Evolutionary conservation across 2,888 invertebrate genomes (phyloP).

Genomic region (Smittia aterrima): DNA sequence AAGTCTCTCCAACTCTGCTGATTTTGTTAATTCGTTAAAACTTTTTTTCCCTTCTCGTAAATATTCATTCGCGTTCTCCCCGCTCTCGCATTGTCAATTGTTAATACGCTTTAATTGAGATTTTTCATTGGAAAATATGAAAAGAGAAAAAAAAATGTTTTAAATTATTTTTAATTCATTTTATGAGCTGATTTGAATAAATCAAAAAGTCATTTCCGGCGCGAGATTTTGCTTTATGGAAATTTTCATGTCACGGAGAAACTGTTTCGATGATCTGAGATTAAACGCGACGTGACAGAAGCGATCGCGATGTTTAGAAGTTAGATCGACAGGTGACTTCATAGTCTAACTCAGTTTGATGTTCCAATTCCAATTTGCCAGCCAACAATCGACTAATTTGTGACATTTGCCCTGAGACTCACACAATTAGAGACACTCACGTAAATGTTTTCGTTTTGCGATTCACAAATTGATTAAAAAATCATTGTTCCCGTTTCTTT

Average conservation of each 20-base stretch:
- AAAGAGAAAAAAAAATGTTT: background rate
- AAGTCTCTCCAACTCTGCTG: background rate
- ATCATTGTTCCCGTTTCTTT: slow-evolving; percentile 13
- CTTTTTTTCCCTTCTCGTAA: background rate
- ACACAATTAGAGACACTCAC: background rate
- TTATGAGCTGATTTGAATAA: slow-evolving; percentile 39
- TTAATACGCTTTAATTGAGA: background rate
- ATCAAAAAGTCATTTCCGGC: slow-evolving; percentile 42
- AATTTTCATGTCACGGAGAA: slow-evolving; percentile 8
- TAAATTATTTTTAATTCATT: background rate
- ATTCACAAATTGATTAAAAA: slow-evolving; percentile 5
- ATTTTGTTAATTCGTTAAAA: background rate
- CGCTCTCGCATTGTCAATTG: background rate
- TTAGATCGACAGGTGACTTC: background rate
- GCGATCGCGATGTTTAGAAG: background rate
- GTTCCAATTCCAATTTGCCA: too few species aligned
- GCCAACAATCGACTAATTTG: slow-evolving; percentile 24
- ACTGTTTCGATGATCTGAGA: background rate
- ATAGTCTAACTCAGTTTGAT: background rate
- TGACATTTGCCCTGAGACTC: slow-evolving; percentile 16
- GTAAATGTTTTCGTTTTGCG: background rate
- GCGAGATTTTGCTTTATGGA: slow-evolving; percentile 1
- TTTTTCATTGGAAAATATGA: slow-evolving; percentile 14
- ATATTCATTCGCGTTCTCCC: slow-evolving; percentile 3
- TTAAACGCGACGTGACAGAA: background rate